These are phyloP conservation scores for Drosophila melanosoma DNA, from an alignment of 2,888 invertebrate genomes.

Conservation along the genomic window DNA sequence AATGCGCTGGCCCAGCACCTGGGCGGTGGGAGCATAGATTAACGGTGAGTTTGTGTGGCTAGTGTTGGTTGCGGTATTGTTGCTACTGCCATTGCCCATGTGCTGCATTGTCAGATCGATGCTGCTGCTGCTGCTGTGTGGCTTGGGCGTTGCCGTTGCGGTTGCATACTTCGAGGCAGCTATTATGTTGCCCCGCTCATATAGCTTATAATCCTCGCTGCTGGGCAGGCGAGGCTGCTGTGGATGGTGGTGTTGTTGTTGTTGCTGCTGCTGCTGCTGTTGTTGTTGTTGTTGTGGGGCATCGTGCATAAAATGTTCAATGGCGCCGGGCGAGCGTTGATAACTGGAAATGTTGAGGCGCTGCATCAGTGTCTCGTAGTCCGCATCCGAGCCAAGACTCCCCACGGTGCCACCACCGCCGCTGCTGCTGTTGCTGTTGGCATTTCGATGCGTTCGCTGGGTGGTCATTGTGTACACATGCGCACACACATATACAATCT, in stretches of 20 bases:
- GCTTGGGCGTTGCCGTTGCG: conserved; percentile 82
- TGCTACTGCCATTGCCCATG: conserved; percentile 40
- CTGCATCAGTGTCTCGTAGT: conserved; percentile 83
- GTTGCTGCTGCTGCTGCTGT: conserved; percentile 85
- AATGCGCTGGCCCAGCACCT: conserved; percentile 75
- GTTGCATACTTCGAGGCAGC: conserved; percentile 92
- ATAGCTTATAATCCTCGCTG: conserved; percentile 86
- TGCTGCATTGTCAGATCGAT: conserved; percentile 86
- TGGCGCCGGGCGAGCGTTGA: conserved; percentile 74
- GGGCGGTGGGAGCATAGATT: conserved; percentile 66
- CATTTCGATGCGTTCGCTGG: conserved; percentile 71
- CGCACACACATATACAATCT: conserved; percentile 8
- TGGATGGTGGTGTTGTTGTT: conserved; percentile 82
- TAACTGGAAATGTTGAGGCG: conserved; percentile 78
- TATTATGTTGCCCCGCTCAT: conserved; percentile 91
- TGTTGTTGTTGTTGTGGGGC: conserved; percentile 84
- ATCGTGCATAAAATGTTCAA: conserved; percentile 76
- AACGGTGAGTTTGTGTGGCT: conserved; percentile 42
- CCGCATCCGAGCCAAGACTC: conserved; percentile 52
- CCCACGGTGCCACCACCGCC: conserved; percentile 19
- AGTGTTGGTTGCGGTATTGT: conserved; percentile 7
- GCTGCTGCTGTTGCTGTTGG: conserved; percentile 37
- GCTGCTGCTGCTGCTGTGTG: conserved; percentile 81
- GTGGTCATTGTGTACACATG: conserved; percentile 65
- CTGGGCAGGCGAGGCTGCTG: conserved; percentile 87